Percentiles rank a stretch among this genome's conserved stretches.
These are phyloP conservation scores for Phyto melanocephala DNA, from an alignment of 2,888 invertebrate species.

Conservation along the genomic window DNA sequence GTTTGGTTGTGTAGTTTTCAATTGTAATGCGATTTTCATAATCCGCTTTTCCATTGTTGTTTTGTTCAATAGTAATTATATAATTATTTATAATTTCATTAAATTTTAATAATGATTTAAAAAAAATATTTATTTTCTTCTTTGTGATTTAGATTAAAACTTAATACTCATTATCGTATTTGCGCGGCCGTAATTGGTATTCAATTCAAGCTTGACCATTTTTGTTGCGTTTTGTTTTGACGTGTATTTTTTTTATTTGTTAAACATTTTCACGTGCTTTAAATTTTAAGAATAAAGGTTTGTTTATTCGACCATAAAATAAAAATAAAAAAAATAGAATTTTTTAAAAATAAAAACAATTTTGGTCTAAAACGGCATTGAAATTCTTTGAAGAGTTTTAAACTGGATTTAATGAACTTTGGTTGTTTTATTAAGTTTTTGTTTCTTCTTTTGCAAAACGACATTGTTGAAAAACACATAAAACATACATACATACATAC, in stretches of 20 bases:
- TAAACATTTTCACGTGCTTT: conserved; percentile 17
- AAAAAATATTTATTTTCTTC: too few relatives aligned
- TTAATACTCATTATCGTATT: not conserved
- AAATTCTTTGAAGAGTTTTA: not conserved
- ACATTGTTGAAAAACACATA: too few relatives aligned
- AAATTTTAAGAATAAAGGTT: not conserved
- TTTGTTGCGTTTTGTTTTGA: not conserved
- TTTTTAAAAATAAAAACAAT: not conserved
- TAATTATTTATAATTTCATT: not conserved
- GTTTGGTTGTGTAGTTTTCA: too few relatives aligned
- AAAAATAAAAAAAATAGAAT: not conserved
- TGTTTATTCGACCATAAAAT: not conserved
- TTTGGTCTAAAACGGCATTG: conserved; percentile 2
- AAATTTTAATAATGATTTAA: not conserved
- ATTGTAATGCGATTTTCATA: too few relatives aligned
- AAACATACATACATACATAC: too few relatives aligned
- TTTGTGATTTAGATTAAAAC: too few relatives aligned
- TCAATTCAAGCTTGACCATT: conserved; percentile 27
- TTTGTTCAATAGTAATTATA: too few relatives aligned
- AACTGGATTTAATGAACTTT: conserved; percentile 16
- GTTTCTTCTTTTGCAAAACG: not conserved
- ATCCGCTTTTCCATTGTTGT: too few relatives aligned
- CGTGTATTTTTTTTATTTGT: not conserved
- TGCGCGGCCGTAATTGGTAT: not conserved
- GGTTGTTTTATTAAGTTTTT: not conserved